Percentiles rank a stretch among this genome's conserved stretches.
phyloP scores from a whole-genome alignment of 2,113 vertebrate species.

The Oxyruncus cristatus region DNA sequence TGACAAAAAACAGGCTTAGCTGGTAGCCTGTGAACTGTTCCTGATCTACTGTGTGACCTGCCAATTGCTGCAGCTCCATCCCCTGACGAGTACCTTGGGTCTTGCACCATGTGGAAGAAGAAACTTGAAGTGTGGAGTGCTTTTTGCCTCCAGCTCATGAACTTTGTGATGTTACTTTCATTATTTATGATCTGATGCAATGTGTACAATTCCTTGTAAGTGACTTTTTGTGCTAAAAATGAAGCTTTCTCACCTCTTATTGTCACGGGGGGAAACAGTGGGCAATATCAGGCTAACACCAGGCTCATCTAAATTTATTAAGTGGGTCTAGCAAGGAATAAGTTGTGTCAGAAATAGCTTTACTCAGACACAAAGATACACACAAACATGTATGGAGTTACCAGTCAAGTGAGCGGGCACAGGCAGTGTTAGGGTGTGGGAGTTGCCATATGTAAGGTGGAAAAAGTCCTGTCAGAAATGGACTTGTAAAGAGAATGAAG shows the following conservation, averaged over 20 bases:
- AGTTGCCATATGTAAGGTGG: no score
- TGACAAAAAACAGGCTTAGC: rapidly evolving
- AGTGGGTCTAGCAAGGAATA: no score
- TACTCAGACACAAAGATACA: not conserved
- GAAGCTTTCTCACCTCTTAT: not conserved
- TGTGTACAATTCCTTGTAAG: not conserved
- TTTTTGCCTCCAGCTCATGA: not conserved
- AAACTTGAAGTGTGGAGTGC: not conserved
- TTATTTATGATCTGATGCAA: not conserved
- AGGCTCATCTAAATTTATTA: not conserved
- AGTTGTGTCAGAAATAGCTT: not conserved
- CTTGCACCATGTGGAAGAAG: not conserved
- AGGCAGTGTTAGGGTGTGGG: no score
- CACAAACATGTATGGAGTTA: not conserved
- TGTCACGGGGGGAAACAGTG: not conserved
- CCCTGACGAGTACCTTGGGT: not conserved
- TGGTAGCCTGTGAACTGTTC: not conserved
- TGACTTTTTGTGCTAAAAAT: not conserved
- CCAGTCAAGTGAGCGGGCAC: not conserved
- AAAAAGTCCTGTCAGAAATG: no score
- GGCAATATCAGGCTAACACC: not conserved
- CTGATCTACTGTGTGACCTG: not conserved
- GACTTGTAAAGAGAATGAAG: no score
- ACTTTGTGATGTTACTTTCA: not conserved
- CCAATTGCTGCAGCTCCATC: not conserved